These are phyloP conservation scores for Petrocephalus sullivani DNA, from an alignment of 2,797 vertebrate genomes.

Conservation along the genomic window DNA sequence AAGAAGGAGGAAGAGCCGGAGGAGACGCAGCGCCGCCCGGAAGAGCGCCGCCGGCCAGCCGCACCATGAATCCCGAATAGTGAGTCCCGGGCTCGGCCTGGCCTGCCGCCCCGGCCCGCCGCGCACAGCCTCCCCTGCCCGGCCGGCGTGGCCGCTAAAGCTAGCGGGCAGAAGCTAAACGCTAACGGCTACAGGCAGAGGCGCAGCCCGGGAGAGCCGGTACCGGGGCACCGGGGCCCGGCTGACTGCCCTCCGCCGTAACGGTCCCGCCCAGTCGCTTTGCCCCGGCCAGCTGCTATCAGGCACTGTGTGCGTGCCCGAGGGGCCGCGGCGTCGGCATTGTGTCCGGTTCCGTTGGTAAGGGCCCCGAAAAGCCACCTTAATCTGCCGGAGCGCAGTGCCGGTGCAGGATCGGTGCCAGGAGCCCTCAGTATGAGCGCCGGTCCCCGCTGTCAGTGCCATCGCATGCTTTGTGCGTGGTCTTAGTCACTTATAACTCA, in stretches of 20 bases:
- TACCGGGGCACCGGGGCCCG: neutral
- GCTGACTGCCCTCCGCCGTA: neutral
- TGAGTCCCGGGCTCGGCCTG: conserved; percentile 27
- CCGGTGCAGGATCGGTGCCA: neutral
- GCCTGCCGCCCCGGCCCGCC: neutral
- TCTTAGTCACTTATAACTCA: neutral
- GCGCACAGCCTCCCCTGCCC: neutral
- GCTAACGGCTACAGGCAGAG: neutral
- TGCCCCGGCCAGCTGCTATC: neutral
- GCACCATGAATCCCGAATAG: conserved; percentile 43
- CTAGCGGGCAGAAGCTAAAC: neutral
- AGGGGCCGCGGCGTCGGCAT: neutral
- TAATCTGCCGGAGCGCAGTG: neutral
- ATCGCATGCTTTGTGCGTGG: neutral
- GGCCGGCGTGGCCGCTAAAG: too few species aligned
- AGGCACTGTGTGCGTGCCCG: neutral
- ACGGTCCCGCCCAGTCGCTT: neutral
- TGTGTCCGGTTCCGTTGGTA: neutral
- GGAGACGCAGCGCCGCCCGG: neutral
- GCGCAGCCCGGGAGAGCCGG: neutral
- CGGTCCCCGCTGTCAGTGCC: neutral
- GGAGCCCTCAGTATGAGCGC: neutral
- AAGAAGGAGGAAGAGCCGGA: conserved; percentile 10
- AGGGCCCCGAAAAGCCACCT: neutral
- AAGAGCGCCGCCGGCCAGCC: conserved; percentile 16